Conservation (phyloP, 2,797 vertebrate genomes). For the Ceyx erithaca region DNA sequence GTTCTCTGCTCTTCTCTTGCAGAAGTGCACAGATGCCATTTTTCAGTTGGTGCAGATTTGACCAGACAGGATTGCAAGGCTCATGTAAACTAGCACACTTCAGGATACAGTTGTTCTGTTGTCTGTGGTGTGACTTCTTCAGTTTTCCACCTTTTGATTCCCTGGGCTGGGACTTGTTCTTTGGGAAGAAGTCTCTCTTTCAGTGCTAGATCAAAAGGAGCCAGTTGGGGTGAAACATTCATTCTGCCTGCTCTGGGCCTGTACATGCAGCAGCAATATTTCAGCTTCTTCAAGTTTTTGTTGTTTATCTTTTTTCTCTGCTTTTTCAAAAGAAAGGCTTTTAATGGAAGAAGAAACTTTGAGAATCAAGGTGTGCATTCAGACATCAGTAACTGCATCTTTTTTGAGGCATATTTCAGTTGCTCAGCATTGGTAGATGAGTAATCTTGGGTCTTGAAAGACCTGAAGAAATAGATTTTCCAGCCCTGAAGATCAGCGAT, state of each 20-base stretch:
- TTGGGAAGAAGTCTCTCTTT: background rate
- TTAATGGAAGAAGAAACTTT: background rate
- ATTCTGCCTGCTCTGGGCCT: background rate
- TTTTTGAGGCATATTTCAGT: background rate
- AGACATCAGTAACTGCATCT: background rate
- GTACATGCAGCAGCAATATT: background rate
- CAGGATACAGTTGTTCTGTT: background rate
- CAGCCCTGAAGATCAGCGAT: background rate
- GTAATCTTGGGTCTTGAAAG: background rate
- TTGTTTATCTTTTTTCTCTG: background rate
- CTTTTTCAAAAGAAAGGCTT: background rate
- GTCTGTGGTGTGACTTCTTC: background rate
- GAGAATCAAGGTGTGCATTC: background rate
- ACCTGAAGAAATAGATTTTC: conserved; percentile 3
- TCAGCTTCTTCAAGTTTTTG: background rate
- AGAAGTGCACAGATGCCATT: background rate
- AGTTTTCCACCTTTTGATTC: background rate
- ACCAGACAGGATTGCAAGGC: background rate
- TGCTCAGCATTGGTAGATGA: background rate
- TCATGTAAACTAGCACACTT: background rate
- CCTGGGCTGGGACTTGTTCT: background rate
- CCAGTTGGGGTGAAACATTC: background rate
- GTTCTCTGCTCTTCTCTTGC: background rate
- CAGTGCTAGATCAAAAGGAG: background rate
- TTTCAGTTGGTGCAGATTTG: background rate